Conservation (phyloP, 2,888 invertebrate genomes). For the Apamea anceps region DNA sequence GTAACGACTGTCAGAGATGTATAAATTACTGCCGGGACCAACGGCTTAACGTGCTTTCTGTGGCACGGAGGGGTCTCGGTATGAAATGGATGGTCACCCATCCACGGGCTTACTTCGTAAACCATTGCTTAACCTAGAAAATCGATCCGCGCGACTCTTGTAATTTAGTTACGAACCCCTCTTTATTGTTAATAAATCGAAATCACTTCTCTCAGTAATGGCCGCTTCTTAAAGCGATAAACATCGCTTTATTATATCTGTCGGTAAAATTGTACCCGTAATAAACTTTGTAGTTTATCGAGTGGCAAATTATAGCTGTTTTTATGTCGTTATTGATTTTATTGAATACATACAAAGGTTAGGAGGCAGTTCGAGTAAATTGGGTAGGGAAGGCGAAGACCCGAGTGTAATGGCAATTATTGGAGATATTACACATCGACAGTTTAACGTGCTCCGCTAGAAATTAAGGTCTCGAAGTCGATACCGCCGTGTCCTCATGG, state of each 20-base stretch:
- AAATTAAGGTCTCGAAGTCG: not conserved
- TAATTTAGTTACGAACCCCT: not conserved
- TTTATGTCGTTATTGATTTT: conserved; percentile 61
- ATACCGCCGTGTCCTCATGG: too few species aligned
- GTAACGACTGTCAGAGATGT: not conserved
- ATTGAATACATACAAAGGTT: conserved; percentile 25
- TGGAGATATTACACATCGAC: conserved; percentile 16
- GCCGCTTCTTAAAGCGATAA: conserved; percentile 50
- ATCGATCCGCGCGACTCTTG: not conserved
- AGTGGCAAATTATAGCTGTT: conserved; percentile 68
- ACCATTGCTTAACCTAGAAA: not conserved
- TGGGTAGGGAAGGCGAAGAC: conserved; percentile 15
- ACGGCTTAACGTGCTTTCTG: not conserved
- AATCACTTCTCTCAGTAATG: conserved; percentile 33
- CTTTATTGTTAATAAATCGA: conserved; percentile 56
- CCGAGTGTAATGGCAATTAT: conserved; percentile 28
- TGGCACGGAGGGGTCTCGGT: not conserved
- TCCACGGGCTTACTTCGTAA: not conserved
- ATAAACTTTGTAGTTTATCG: conserved; percentile 68
- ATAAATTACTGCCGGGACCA: not conserved
- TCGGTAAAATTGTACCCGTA: conserved; percentile 61
- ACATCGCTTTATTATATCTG: conserved; percentile 65
- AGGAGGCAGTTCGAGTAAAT: conserved; percentile 26
- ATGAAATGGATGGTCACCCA: too few species aligned
- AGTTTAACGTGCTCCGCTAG: not conserved